phyloP scores from a whole-genome alignment of 2,888 invertebrate species.

The Agrotis puta region DNA sequence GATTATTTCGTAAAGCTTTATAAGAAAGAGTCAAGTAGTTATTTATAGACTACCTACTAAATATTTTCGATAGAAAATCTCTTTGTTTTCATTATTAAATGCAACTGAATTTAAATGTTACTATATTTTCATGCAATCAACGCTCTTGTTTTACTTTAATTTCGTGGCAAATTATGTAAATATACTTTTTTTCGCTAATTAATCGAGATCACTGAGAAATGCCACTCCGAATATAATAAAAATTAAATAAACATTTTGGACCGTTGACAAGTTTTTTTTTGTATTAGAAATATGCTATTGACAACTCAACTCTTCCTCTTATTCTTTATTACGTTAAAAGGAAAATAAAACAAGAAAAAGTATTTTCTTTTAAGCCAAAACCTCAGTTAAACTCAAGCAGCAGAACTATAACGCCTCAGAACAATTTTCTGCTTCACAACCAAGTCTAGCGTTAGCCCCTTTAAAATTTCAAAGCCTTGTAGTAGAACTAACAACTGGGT shows the following conservation, averaged over 20 bases:
- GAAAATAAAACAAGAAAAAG: not conserved
- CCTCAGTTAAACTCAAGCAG: conserved; percentile 9
- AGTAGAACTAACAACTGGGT: conserved; percentile 66
- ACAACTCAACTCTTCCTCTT: no score
- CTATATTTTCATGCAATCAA: not conserved
- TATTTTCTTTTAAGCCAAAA: conserved; percentile 17
- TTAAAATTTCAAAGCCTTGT: conserved; percentile 71
- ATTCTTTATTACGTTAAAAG: not conserved
- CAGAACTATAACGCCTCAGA: conserved; percentile 29
- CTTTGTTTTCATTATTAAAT: not conserved
- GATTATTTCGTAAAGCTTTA: conserved; percentile 1
- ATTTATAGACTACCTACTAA: not conserved
- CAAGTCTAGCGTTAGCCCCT: conserved; percentile 39
- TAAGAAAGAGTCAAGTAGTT: not conserved
- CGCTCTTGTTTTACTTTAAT: not conserved
- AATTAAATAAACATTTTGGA: not conserved
- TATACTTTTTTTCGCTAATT: not conserved
- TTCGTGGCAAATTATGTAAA: not conserved
- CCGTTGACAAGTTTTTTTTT: not conserved
- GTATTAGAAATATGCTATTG: not conserved
- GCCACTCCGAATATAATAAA: not conserved
- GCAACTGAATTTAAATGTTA: not conserved
- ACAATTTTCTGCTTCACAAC: conserved; percentile 49
- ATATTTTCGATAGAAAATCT: not conserved
- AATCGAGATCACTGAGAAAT: not conserved